Conservation (phyloP, 2,888 invertebrate genomes). For the Rhamnusium bicolor region DNA sequence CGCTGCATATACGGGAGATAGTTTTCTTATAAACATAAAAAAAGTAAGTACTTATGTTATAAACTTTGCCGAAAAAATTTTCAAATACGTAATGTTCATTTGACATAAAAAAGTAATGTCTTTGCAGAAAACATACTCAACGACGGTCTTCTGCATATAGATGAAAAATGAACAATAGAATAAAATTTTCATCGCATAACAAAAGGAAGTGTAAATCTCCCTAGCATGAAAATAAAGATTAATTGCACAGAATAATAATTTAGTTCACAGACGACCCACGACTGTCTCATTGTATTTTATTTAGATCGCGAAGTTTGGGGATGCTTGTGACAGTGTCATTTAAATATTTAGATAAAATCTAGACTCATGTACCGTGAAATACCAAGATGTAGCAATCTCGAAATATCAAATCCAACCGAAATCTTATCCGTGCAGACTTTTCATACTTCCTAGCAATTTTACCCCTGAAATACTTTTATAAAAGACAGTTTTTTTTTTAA, state of each 20-base stretch:
- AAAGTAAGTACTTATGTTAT: too few relatives aligned
- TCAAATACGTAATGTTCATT: too few relatives aligned
- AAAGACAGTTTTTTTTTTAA: neutral
- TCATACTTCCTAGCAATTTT: conserved; percentile 7
- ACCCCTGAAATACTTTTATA: conserved; percentile 18
- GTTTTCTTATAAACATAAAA: too few relatives aligned
- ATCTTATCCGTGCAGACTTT: conserved; percentile 28
- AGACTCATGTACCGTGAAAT: conserved; percentile 50
- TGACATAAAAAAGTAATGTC: too few relatives aligned
- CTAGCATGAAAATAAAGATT: neutral
- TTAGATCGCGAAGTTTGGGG: neutral
- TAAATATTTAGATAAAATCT: conserved; percentile 16
- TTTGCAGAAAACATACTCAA: too few relatives aligned
- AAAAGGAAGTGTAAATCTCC: neutral
- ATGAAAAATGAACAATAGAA: neutral
- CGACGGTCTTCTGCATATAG: neutral
- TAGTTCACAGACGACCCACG: neutral
- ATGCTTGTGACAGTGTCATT: conserved; percentile 51
- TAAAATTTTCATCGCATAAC: neutral
- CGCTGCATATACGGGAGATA: too few relatives aligned
- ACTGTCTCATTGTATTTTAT: conserved; percentile 9
- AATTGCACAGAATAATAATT: neutral
- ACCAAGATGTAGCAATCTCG: conserved; percentile 42
- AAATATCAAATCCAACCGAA: conserved; percentile 32
- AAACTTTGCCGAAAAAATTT: too few relatives aligned